phyloP scores from a whole-genome alignment of 1,140 invertebrate species.

The Theocolax elegans region DNA sequence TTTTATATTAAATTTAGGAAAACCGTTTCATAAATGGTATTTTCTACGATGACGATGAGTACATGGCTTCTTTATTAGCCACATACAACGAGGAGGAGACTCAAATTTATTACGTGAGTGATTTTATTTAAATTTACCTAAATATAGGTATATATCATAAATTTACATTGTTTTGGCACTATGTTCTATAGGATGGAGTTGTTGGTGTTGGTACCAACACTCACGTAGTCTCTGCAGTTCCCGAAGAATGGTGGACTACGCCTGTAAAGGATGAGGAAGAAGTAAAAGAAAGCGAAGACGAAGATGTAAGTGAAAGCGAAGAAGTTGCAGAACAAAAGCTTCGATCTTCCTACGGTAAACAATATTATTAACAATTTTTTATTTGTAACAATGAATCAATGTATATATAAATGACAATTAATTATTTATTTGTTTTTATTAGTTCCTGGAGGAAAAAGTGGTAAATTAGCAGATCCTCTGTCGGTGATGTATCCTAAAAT shows the following conservation, averaged over 20 bases:
- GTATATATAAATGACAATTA: too few species aligned
- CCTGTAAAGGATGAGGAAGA: too few species aligned
- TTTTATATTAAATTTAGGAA: background rate
- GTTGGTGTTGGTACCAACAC: background rate
- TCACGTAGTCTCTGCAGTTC: background rate
- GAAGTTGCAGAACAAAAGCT: background rate
- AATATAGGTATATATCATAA: too few species aligned
- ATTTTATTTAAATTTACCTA: too few species aligned
- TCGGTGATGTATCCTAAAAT: background rate
- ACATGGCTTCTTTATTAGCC: background rate
- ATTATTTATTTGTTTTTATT: background rate
- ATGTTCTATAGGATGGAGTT: background rate
- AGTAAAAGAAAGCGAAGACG: background rate
- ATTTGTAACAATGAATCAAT: too few species aligned
- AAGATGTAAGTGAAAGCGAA: background rate
- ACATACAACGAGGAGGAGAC: background rate
- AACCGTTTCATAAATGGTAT: background rate
- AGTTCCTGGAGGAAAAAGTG: background rate
- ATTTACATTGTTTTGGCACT: too few species aligned
- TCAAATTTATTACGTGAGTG: background rate
- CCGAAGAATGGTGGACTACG: background rate
- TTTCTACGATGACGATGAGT: background rate
- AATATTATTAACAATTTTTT: too few species aligned
- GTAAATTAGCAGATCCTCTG: background rate
- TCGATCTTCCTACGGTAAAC: background rate